phyloP scores from a whole-genome alignment of 2,113 vertebrate genomes.

The Hypomesus transpacificus region DNA sequence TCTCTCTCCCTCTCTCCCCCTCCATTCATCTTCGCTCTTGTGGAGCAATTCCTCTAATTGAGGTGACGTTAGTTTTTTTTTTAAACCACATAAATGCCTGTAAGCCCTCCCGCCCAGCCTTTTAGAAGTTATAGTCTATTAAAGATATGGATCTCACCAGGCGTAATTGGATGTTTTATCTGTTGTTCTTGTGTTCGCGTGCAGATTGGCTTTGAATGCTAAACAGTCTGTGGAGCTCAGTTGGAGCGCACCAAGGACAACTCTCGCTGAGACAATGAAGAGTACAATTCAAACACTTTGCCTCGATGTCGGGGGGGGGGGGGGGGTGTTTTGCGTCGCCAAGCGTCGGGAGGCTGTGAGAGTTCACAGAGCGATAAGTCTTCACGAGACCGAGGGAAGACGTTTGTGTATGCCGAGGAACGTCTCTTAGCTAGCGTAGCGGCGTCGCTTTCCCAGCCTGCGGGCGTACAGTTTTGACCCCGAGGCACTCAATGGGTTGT shows the following conservation, averaged over 20 bases:
- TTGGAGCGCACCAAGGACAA: background rate
- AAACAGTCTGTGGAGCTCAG: background rate
- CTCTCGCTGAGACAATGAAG: background rate
- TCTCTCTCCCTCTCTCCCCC: background rate
- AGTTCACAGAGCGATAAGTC: background rate
- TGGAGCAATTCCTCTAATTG: background rate
- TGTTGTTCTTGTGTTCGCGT: background rate
- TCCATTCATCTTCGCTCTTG: background rate
- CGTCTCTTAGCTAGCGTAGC: no score
- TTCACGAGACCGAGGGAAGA: background rate
- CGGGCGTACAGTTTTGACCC: no score
- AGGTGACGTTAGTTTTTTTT: background rate
- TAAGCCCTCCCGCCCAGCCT: background rate
- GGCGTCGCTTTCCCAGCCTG: no score
- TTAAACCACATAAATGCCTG: background rate
- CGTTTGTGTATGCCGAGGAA: background rate
- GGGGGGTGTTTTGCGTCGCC: background rate
- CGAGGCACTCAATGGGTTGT: background rate
- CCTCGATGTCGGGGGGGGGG: background rate
- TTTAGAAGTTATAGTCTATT: conserved; percentile 3
- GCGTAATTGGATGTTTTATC: background rate
- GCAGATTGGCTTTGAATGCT: background rate
- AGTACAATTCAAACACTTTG: background rate
- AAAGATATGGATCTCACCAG: conserved; percentile 4
- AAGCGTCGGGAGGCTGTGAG: background rate